Conservation (phyloP, 2,888 invertebrate species). For the Polymixis lichenea region DNA sequence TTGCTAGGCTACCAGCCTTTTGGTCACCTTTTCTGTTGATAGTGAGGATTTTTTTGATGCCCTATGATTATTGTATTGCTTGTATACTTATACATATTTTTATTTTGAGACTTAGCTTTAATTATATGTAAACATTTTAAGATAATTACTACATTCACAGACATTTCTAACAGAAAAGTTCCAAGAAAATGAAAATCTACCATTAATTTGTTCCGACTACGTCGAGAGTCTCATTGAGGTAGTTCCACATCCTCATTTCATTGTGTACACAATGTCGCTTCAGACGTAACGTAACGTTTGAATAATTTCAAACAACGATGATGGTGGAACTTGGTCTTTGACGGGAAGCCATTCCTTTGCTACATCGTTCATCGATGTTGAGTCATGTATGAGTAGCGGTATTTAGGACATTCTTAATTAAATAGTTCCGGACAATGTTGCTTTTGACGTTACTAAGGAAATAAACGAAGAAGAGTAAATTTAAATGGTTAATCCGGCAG, state of each 20-base stretch:
- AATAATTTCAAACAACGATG: conserved; percentile 21
- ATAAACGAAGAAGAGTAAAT: neutral
- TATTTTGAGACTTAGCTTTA: no score
- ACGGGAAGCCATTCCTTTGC: conserved; percentile 39
- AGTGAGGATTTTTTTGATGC: no score
- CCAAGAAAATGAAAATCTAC: neutral
- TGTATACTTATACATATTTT: no score
- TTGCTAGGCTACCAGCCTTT: no score
- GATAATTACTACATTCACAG: neutral
- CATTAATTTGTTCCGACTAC: conserved; percentile 23
- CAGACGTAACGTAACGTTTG: conserved; percentile 21
- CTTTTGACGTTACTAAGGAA: neutral
- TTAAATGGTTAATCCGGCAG: neutral
- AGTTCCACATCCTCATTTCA: conserved; percentile 32
- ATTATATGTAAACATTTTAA: no score
- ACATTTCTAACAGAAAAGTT: neutral
- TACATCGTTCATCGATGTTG: conserved; percentile 13
- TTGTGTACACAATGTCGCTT: conserved; percentile 21
- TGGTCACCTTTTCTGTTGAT: no score
- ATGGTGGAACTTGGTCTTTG: conserved; percentile 15
- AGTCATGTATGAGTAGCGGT: conserved; percentile 20
- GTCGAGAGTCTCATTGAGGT: conserved; percentile 17
- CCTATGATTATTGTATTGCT: no score
- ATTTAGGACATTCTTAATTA: neutral
- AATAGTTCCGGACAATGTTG: neutral